Percentiles rank a stretch among this genome's conserved stretches.
These are phyloP conservation scores for Mythimna vitellina DNA, from an alignment of 2,888 invertebrate genomes.

Conservation along the genomic window DNA sequence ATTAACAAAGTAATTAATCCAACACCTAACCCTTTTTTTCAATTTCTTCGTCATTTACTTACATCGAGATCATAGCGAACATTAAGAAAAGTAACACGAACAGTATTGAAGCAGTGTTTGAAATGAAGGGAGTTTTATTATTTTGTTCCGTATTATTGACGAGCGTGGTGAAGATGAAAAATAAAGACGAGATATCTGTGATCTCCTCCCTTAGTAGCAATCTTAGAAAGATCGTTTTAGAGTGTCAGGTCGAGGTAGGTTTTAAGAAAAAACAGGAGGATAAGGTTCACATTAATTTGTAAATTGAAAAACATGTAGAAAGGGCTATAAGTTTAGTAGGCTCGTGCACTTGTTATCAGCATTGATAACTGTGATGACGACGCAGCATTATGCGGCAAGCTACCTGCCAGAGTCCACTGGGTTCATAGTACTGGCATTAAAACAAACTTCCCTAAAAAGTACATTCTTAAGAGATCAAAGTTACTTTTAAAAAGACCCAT, in stretches of 20 bases:
- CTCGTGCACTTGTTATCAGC: too few relatives aligned
- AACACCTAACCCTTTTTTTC: slow-evolving; percentile 30
- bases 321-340: too few relatives aligned
- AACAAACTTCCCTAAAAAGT: not conserved
- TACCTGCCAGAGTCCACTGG: not conserved
- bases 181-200: slow-evolving; percentile 26
- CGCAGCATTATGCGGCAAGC: not conserved
- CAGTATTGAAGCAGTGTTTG: not conserved
- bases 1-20: slow-evolving; percentile 49
- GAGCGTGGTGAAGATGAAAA: not conserved
- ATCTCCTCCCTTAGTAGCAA: slow-evolving; percentile 26
- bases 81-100: slow-evolving; percentile 9
- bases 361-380: not conserved
- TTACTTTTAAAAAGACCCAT: not conserved
- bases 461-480: too few relatives aligned
- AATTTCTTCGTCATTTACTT: slow-evolving; percentile 19
- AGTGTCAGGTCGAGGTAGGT: slow-evolving; percentile 53
- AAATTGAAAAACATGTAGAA: not conserved
- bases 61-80: not conserved
- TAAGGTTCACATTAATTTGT: not conserved
- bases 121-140: slow-evolving; percentile 22
- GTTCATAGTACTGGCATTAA: not conserved
- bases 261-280: too few relatives aligned
- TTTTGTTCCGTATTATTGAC: slow-evolving; percentile 22
- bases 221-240: slow-evolving; percentile 38